Evolutionary conservation across 2,113 vertebrate species (phyloP), one percentile per base, ranked within the genome.

Genomic region (Platysternon megacephalum): DNA sequence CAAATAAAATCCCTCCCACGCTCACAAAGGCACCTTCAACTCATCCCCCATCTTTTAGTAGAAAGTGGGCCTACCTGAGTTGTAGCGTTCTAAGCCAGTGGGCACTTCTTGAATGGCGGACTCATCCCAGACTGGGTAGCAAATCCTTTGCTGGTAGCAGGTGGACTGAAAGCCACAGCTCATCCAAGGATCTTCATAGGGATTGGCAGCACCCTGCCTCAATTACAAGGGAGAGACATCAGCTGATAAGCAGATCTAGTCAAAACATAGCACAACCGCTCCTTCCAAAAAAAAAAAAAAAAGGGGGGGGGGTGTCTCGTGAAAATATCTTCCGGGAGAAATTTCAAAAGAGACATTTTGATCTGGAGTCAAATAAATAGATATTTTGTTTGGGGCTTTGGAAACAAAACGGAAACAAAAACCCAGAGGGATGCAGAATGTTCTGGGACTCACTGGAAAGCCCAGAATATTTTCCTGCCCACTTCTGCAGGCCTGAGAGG

Each of bases 71-170:
- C 97, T 99, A 99, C 99, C 99, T 76, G 98, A 98, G 49, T 97
- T 93, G 46, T 94, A 98, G 95, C 98, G 96, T 89, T 99, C 99
- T 4, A 98, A 98, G 55, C 99, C 99, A 0, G 99, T 99, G 65
- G 99, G 99, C 19, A 99, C 99, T 98, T 99, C 99, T 97, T 99
- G 99, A 35, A 99, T 98, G 79, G 99, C 97, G 2, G 98, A 97
- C 72, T 99, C 99, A 1, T 99, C 99, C 98, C 98, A 98, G 28
- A 97, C 94, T 1, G 98, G 97, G 88, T 98, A 99, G 93, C 98
- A 97, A 0, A 96, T 94, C 97, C 99, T 98, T 17, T 98, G 98
- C 6, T 97, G 99, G 95, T 98, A 99, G 97, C 97, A 99, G 98
- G 85, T 95, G 82, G 86, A 97, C 96, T 99, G 99, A 87, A 98